These are phyloP conservation scores for Paratilapia polleni DNA, from an alignment of 2,113 vertebrate genomes.

Conservation along the genomic window DNA sequence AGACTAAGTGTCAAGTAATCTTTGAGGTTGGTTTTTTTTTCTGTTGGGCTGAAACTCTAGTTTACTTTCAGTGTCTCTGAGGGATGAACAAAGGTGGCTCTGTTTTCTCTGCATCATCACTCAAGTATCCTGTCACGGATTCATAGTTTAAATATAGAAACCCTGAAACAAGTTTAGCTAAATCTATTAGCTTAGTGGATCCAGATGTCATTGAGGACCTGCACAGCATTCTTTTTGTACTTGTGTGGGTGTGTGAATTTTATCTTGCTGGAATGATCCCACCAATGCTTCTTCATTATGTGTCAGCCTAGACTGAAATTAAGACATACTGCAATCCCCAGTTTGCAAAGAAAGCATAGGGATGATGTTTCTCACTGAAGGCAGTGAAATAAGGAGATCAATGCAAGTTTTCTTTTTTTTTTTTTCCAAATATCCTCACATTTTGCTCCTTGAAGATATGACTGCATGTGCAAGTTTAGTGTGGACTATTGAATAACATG, in stretches of 20 bases:
- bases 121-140: slow-evolving; percentile 53
- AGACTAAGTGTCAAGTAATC: not conserved
- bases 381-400: slow-evolving; percentile 23
- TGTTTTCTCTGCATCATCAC: slow-evolving; percentile 52
- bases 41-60: slow-evolving; percentile 5
- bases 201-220: slow-evolving; percentile 71
- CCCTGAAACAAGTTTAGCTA: slow-evolving; percentile 52
- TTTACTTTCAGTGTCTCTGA: slow-evolving; percentile 28
- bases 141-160: slow-evolving; percentile 73
- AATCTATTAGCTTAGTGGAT: slow-evolving; percentile 65
- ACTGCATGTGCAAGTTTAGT: not conserved
- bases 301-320: slow-evolving; percentile 50
- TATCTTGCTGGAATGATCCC: slow-evolving; percentile 31
- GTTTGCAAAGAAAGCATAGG: slow-evolving; percentile 3
- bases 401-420: not conserved
- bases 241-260: slow-evolving; percentile 30
- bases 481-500: slow-evolving; percentile 1
- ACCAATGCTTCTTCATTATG: slow-evolving; percentile 41
- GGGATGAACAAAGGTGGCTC: slow-evolving; percentile 37
- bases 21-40: not conserved
- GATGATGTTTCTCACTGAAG: slow-evolving; percentile 38
- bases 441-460: not conserved
- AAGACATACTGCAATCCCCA: slow-evolving; percentile 41
- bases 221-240: slow-evolving; percentile 3
- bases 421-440: not conserved